Conservation (phyloP, 2,113 vertebrate genomes). For the Labeo catla region DNA sequence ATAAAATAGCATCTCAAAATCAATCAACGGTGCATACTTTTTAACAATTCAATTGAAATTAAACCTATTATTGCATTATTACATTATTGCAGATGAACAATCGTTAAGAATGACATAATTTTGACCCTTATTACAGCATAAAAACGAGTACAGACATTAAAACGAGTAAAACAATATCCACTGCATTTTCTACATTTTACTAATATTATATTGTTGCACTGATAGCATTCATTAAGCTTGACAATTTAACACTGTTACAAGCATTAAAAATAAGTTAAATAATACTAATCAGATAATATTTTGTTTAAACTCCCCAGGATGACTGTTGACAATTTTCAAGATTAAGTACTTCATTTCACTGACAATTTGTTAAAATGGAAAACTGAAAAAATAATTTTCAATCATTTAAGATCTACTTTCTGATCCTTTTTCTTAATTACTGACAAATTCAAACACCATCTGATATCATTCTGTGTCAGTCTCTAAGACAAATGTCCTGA, state of each 20-base stretch:
- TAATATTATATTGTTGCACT: no score
- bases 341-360: background rate
- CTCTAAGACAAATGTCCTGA: conserved; percentile 65
- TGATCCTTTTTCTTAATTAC: conserved; percentile 72
- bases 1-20: background rate
- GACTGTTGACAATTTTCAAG: background rate
- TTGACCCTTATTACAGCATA: background rate
- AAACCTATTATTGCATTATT: background rate
- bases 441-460: conserved; percentile 59
- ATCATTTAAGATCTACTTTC: conserved; percentile 29
- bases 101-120: background rate
- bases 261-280: background rate
- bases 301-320: background rate
- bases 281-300: background rate
- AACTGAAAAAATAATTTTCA: background rate
- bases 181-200: background rate
- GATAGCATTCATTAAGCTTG: background rate
- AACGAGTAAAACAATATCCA: background rate
- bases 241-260: background rate
- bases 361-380: background rate
- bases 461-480: conserved; percentile 69
- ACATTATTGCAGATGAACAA: background rate
- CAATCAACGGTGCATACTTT: background rate
- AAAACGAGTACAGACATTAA: no score
- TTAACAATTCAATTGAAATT: background rate